Base-by-base conservation (phyloP, 2,888 invertebrate genomes). In the Pecten maximus region DNA sequence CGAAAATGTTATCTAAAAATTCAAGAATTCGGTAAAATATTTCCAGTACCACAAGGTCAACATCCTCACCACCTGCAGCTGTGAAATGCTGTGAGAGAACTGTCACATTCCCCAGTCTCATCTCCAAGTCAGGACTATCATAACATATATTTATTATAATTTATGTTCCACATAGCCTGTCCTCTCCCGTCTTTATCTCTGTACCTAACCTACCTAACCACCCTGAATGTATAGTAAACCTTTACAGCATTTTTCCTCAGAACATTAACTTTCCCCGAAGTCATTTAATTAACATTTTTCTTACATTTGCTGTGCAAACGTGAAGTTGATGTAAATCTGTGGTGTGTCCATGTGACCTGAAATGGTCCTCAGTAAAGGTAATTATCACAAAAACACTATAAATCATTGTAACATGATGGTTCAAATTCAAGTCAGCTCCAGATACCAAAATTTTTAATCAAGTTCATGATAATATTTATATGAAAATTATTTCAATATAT, bases 201-300 rank as follows among this genome's bases (percentile, higher is more conserved):
- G 0, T 74, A 23, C 28, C 74, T 35, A 74, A 10, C 28, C 16
- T 6, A 60, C 0, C 16, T 60, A 19, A 60, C 74, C 35, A 74
- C 74, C 74, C 35, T 28, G 35, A 28, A 74, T 35, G 28, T 74
- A 74, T 74, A 74, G 0, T 74, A 74, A 74, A 74, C 28, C 8
- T 74, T 8, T 74, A 74, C 35, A 74, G 35, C 74, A 74, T 74
- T 74, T 74, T 28, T 10, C 54, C 74, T 74, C 28, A 28, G 35
- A 74, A 74, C 74, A 35, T 74, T 74, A 35, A 74, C 23, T 35
- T 35, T 74, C 35, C 60, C 74, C 2, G 10, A 15, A 74, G 74
- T 35, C 74, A 74, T 74, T 74, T 74, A 74, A 74, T 74, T 74
- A 74, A 74, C 74, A 74, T 74, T 74, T 74, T 74, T 74, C 74